Conservation (phyloP, 2,113 vertebrate genomes). For the Megaptera novaeangliae region DNA sequence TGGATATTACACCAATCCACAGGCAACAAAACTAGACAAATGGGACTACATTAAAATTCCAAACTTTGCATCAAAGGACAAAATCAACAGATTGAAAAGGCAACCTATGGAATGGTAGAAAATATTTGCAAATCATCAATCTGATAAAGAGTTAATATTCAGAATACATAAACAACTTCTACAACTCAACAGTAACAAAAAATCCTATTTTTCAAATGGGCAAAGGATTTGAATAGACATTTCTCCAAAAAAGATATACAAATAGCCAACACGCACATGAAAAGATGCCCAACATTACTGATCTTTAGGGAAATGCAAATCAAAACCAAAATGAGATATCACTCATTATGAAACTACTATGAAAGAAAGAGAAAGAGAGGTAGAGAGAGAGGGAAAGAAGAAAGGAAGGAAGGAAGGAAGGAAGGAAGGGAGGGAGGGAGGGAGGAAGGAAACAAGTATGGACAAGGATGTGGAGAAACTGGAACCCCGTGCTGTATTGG, state of each 20-base stretch:
- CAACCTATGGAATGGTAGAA: background rate
- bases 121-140: background rate
- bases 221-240: background rate
- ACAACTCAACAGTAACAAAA: background rate
- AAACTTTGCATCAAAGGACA: background rate
- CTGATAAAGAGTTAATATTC: background rate
- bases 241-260: background rate
- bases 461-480: background rate
- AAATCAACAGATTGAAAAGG: background rate
- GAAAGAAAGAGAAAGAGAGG: background rate
- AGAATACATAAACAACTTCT: background rate
- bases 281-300: background rate
- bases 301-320: background rate
- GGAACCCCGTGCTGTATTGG: background rate
- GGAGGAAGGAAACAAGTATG: background rate
- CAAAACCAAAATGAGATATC: background rate
- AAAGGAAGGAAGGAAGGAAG: background rate
- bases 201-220: background rate
- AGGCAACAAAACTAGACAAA: background rate
- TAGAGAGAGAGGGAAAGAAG: background rate
- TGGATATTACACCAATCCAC: background rate
- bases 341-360: background rate
- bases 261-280: background rate
- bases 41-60: background rate
- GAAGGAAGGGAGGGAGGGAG: no score